These are phyloP conservation scores for Limnephilus lunatus DNA, from an alignment of 2,888 invertebrate species.

Conservation along the genomic window DNA sequence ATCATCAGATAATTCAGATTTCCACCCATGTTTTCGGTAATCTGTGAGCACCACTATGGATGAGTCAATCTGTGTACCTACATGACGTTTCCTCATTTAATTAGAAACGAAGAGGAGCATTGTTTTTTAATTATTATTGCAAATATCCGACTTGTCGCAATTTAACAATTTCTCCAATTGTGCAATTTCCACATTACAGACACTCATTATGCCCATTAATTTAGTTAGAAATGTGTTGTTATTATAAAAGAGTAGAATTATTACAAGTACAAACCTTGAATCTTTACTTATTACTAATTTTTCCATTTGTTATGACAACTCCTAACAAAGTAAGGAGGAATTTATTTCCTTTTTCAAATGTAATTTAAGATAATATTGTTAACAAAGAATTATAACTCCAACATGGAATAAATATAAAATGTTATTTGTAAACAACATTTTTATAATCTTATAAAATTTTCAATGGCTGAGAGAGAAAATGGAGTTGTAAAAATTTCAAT, in stretches of 20 bases:
- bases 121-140: conserved; percentile 34
- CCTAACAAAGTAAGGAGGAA: background rate
- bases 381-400: too few relatives aligned
- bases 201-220: background rate
- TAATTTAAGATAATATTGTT: background rate
- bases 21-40: background rate
- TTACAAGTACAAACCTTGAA: background rate
- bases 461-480: background rate
- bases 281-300: background rate
- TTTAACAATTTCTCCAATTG: conserved; percentile 17
- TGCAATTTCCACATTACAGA: background rate
- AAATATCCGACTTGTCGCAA: conserved; percentile 30
- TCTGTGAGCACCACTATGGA: background rate
- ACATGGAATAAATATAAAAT: background rate
- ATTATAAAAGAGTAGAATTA: background rate
- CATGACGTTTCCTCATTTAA: conserved; percentile 43
- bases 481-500: background rate
- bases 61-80: conserved; percentile 30
- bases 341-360: background rate
- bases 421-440: background rate
- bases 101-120: conserved; percentile 37
- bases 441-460: background rate
- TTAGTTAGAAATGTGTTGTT: background rate
- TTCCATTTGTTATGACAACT: background rate
- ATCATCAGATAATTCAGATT: background rate